phyloP scores from a whole-genome alignment of 2,888 invertebrate genomes.

The Apodemia zela region DNA sequence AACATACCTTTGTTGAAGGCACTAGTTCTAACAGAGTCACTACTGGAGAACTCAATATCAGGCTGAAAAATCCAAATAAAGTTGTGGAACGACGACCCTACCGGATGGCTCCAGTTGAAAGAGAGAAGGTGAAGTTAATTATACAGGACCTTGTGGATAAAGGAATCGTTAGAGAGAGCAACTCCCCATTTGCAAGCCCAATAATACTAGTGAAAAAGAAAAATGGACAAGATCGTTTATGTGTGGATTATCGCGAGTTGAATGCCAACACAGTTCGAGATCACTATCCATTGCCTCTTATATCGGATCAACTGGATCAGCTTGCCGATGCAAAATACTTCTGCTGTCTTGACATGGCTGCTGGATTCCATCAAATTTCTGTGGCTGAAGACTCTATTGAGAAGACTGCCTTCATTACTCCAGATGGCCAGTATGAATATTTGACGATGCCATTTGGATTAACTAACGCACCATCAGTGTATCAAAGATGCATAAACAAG shows the following conservation, averaged over 20 bases:
- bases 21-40: conserved; percentile 23
- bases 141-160: conserved; percentile 30
- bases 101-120: conserved; percentile 32
- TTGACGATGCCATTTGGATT: conserved; percentile 26
- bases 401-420: conserved; percentile 24
- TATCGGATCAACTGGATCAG: conserved; percentile 24
- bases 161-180: conserved; percentile 35
- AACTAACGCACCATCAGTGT: conserved; percentile 39
- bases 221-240: conserved; percentile 29
- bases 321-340: conserved; percentile 28
- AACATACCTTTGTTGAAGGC: no score
- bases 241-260: conserved; percentile 34
- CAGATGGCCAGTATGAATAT: conserved; percentile 26
- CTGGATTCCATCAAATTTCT: conserved; percentile 35
- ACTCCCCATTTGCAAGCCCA: conserved; percentile 38
- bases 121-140: conserved; percentile 33
- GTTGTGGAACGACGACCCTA: conserved; percentile 30
- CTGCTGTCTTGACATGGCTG: conserved; percentile 34
- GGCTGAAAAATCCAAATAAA: conserved; percentile 26
- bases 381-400: conserved; percentile 26
- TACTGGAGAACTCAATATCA: conserved; percentile 28
- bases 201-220: conserved; percentile 30
- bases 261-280: conserved; percentile 36
- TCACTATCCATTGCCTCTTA: conserved; percentile 29
- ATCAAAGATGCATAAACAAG: conserved; percentile 38